Conservation (phyloP, 2,888 invertebrate species). For the Linnaemya vulpina region DNA sequence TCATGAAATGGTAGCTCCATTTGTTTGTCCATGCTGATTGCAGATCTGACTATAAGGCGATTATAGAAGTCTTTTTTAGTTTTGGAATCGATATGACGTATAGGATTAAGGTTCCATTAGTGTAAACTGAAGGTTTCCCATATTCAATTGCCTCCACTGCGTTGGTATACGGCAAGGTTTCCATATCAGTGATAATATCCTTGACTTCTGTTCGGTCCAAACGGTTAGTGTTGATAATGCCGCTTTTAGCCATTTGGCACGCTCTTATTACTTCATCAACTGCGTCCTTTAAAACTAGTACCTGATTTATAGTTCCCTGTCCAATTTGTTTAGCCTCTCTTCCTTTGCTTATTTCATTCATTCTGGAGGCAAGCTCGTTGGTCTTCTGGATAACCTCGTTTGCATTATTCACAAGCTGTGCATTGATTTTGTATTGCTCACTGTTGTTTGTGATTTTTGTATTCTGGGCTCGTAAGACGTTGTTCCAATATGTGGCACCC, state of each 20-base stretch:
- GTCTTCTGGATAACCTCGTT: conserved; percentile 17
- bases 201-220: not conserved
- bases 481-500: too few species aligned
- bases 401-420: not conserved
- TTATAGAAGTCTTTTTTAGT: conserved; percentile 1
- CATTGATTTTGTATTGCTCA: conserved; percentile 8
- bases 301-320: too few species aligned
- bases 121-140: not conserved
- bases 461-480: too few species aligned
- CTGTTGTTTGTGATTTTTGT: too few species aligned
- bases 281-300: not conserved
- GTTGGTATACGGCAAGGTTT: not conserved
- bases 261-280: not conserved
- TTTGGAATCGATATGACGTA: conserved; percentile 23
- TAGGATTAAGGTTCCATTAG: conserved; percentile 13
- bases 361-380: not conserved
- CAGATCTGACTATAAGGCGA: not conserved
- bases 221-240: conserved; percentile 21
- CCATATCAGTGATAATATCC: not conserved
- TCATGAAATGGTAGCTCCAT: conserved; percentile 32
- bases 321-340: not conserved
- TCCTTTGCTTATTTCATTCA: not conserved
- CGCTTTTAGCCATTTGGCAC: conserved; percentile 11
- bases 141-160: conserved; percentile 26
- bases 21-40: conserved; percentile 7